Base-by-base conservation (phyloP, 2,888 invertebrate genomes). In the Drosophila sordidula region DNA sequence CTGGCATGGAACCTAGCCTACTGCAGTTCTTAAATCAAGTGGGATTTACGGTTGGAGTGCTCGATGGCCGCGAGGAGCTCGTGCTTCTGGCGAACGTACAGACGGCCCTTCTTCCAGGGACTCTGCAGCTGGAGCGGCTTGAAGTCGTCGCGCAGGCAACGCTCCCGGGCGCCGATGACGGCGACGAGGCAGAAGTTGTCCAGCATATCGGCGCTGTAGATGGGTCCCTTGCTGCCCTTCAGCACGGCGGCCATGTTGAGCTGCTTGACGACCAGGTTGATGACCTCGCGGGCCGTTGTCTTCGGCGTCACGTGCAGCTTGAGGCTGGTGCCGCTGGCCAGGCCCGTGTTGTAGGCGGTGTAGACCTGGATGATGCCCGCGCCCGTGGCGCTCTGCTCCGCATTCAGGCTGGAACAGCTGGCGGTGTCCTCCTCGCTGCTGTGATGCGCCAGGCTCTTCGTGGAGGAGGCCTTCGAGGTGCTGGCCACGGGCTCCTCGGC, bases 291-390 rank as follows among this genome's bases (percentile, higher is more conserved):
- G 0, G 98, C 97, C 0, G 98, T 97, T 0, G 99, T 99, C 80
- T 96, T 94, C 0, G 97, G 96, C 0, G 98, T 98, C 0, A 99
- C 97, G 91, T 98, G 98, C 3, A 99, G 93, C 87, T 98, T 98
- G 36, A 99, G 95, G 83, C 98, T 98, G 0, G 98, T 98, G 6
- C 98, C 98, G 69, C 95, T 95, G 1, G 98, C 97, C 77, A 99
- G 93, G 8, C 99, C 99, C 0, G 98, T 98, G 80, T 98, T 97
- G 92, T 99, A 99, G 0, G 99, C 98, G 6, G 98, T 98, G 90
- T 96, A 98, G 6, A 99, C 98, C 94, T 98, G 95, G 34, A 95
- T 93, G 6, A 92, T 92, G 26, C 92, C 92, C 0, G 92, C 87
- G 0, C 81, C 66, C 0, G 68, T 44, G 9, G 42, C 11, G 4